Evolutionary conservation across 2,888 invertebrate genomes (phyloP), one percentile per base, ranked within the genome.

Genomic region (Dasypolia templi): DNA sequence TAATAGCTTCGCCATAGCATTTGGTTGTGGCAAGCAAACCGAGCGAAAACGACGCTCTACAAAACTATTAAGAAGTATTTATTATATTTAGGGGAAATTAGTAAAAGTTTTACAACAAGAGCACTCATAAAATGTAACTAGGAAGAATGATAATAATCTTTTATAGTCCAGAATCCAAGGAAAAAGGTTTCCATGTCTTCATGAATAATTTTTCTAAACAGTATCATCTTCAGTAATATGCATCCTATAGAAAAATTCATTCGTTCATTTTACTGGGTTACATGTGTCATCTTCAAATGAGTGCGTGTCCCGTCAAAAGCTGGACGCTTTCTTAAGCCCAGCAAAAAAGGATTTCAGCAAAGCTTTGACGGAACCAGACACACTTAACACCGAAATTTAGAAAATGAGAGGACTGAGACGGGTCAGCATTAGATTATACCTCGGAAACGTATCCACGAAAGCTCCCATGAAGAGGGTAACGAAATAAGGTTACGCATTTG

Each of bases 401-500:
- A 90, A 90, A 90, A 88, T 88, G 86, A 86, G 81, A 83, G 86
- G 85, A 82, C 79, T 77, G 78, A 84, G 82, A 87, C 81, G 86
- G 90, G 91, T 88, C 91, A 86, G 90, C 87, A 89, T 93, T 91
- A 92, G 91, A 92, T 93, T 92, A 92, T 90, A 89, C 88, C 89
- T 89, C 85, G 77, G 86, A 89, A 91, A 91, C 89, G 89, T 91
- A 92, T 92, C 91, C 91, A 87, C 85, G 84, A 91, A 92, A 93
- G 90, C 91, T 89, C 83, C 87, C 87, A 88, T 93, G 92, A 94
- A 92, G 91, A 94, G 94, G 94, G 94, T 92, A 91, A 87, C 86
- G 88, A 92, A 94, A 94, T 91, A 90, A 94, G 89, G 91, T 94
- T 93, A 93, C 92, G 92, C 89, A 90, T 92, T 93, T 91, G 87